Percentiles rank a stretch among this genome's conserved stretches.
These are phyloP conservation scores for Perizoma affinitatum DNA, from an alignment of 2,888 invertebrate genomes.

Conservation along the genomic window DNA sequence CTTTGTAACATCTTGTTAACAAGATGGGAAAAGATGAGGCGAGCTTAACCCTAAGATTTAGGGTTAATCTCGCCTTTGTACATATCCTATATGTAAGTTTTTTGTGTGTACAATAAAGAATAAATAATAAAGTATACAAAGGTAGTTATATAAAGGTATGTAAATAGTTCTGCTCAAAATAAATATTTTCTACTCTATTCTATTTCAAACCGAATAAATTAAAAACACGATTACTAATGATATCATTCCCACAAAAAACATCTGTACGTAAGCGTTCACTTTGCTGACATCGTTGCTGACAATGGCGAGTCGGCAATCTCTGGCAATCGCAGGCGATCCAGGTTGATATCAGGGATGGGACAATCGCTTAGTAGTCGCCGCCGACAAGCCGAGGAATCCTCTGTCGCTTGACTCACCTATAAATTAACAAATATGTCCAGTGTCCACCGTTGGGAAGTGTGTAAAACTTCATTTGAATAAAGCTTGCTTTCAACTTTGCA, in stretches of 20 bases:
- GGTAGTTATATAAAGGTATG: too few relatives aligned
- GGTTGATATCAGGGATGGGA: slow-evolving; percentile 20
- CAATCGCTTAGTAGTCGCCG: slow-evolving; percentile 34
- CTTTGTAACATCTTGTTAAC: too few relatives aligned
- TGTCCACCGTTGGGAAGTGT: slow-evolving; percentile 51
- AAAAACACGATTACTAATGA: slow-evolving; percentile 4
- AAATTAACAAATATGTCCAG: slow-evolving; percentile 72
- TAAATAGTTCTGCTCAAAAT: too few relatives aligned
- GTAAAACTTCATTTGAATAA: slow-evolving; percentile 54
- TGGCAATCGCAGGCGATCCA: slow-evolving; percentile 6
- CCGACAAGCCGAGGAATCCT: slow-evolving; percentile 30
- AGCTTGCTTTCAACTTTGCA: neutral
- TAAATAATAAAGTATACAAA: too few relatives aligned
- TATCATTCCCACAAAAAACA: slow-evolving; percentile 16
- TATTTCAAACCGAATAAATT: too few relatives aligned
- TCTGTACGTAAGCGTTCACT: slow-evolving; percentile 2
- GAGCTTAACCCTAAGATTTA: too few relatives aligned
- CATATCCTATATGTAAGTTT: too few relatives aligned
- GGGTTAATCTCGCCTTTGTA: too few relatives aligned
- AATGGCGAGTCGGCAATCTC: slow-evolving; percentile 5
- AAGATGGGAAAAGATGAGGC: too few relatives aligned
- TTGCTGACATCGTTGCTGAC: slow-evolving; percentile 5
- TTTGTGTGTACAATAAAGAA: too few relatives aligned
- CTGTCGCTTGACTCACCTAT: slow-evolving; percentile 53
- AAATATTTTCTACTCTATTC: too few relatives aligned